Percentiles rank a stretch among this genome's conserved stretches.
Evolutionary conservation across 2,797 vertebrate species (phyloP).

Genomic region (Gallinago stenura): DNA sequence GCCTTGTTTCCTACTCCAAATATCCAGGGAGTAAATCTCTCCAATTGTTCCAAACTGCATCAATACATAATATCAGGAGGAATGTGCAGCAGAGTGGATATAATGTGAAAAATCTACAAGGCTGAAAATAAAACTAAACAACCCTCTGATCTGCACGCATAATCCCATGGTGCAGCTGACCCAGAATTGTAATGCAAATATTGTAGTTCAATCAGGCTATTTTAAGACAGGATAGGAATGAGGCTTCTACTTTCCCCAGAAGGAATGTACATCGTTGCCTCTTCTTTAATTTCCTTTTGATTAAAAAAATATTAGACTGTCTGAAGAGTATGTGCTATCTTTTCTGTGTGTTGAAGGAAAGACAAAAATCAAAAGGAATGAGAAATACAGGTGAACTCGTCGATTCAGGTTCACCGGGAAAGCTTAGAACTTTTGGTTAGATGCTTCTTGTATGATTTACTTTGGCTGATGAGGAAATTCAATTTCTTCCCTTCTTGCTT

Average conservation of each 20-base stretch:
- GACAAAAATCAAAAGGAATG: conserved; percentile 63
- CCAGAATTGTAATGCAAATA: conserved; percentile 78
- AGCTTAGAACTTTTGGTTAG: conserved; percentile 44
- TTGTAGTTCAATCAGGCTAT: conserved; percentile 72
- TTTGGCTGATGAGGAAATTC: neutral
- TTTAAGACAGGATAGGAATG: conserved; percentile 70
- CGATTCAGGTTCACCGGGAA: conserved; percentile 32
- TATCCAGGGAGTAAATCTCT: conserved; percentile 33
- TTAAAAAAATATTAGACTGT: conserved; percentile 79
- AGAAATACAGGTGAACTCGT: conserved; percentile 62
- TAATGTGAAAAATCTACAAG: conserved; percentile 57
- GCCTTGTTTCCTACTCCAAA: conserved; percentile 25
- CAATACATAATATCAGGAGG: neutral
- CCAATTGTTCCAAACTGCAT: conserved; percentile 15
- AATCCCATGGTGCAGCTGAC: conserved; percentile 72
- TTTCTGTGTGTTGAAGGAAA: conserved; percentile 41
- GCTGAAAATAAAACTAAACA: conserved; percentile 63
- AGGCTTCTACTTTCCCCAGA: conserved; percentile 65
- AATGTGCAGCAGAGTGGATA: conserved; percentile 35
- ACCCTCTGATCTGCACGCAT: conserved; percentile 24
- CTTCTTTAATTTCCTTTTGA: conserved; percentile 80
- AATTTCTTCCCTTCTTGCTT: neutral
- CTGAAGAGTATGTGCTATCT: conserved; percentile 67
- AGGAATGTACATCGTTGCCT: conserved; percentile 73
- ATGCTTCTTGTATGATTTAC: neutral